Evolutionary conservation across 2,888 invertebrate genomes (phyloP), one percentile per base, ranked within the genome.

Genomic region (Sarcophaga rosellei): DNA sequence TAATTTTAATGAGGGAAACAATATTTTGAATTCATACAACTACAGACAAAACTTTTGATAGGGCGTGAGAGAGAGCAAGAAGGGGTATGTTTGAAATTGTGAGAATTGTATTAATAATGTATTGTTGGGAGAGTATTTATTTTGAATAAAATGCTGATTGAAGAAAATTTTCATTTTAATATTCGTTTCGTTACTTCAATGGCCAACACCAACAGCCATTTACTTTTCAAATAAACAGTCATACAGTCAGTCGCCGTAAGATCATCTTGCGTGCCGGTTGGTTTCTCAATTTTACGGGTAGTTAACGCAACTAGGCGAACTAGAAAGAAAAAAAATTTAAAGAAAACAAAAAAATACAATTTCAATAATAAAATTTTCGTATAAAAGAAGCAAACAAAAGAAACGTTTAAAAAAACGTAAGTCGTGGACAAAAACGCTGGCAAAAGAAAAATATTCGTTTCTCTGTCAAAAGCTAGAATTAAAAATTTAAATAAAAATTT

Each of bases 231-330:
- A 62, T 25, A 76, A 81, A 62, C 81, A 77, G 78, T 23, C 81
- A 74, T 75, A 21, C 66, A 63, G 81, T 84, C 84, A 88, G 87
- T 88, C 66, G 87, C 86, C 87, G 81, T 84, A 86, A 79, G 87
- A 88, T 84, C 81, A 86, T 86, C 87, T 84, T 84, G 84, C 86
- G 87, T 85, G 87, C 83, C 81, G 87, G 87, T 85, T 81, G 87
- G 77, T 23, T 21, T 65, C 53, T 35, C 20, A 47, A 47, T 17
- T 17, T 17, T 3, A 35, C 35, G 35, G 35, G 8, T 35, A 10
- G 35, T 35, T 35, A 35, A 10, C 63, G 17, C 57, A 62, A 73
- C 62, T 70, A 63, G 20, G 47, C 62, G 62, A 66, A 74, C 63
- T 23, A 10, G 57, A 21, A 70, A n/a, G n/a, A n/a, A n/a, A n/a